These are phyloP conservation scores for Acanthosepion esculentum DNA, from an alignment of 2,888 invertebrate genomes.

Conservation along the genomic window DNA sequence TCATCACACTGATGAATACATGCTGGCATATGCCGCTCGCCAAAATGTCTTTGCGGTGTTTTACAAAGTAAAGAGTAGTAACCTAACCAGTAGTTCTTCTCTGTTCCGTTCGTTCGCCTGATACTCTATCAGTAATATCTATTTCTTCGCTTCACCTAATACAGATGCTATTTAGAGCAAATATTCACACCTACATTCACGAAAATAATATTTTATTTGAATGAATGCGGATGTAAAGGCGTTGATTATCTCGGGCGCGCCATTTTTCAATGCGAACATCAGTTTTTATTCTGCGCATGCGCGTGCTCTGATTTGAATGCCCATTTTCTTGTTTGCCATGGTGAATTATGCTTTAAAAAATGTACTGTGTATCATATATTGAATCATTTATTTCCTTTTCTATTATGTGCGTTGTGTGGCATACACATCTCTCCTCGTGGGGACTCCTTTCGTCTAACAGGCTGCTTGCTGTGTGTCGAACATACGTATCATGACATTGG, in stretches of 20 bases:
- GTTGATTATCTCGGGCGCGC: background rate
- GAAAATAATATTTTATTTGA: constrained; percentile 6
- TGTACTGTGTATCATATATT: background rate
- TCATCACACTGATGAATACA: background rate
- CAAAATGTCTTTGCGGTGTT: background rate
- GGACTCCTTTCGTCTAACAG: background rate
- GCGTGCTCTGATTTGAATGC: background rate
- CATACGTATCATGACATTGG: background rate
- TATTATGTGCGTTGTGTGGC: background rate
- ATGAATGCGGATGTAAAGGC: background rate
- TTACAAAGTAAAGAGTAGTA: background rate
- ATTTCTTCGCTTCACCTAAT: background rate
- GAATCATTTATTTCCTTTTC: background rate
- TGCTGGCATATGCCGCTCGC: background rate
- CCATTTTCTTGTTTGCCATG: background rate
- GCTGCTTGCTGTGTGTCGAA: background rate
- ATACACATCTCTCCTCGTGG: background rate
- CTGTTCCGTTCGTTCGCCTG: background rate
- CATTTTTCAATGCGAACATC: background rate
- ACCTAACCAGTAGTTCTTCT: background rate
- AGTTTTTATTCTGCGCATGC: background rate
- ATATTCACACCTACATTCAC: background rate
- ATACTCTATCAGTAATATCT: too few relatives aligned
- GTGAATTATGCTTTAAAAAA: background rate
- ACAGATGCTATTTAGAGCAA: background rate